Evolutionary conservation across 1,140 invertebrate species (phyloP).

Genomic region (Papilio glaucus): DNA sequence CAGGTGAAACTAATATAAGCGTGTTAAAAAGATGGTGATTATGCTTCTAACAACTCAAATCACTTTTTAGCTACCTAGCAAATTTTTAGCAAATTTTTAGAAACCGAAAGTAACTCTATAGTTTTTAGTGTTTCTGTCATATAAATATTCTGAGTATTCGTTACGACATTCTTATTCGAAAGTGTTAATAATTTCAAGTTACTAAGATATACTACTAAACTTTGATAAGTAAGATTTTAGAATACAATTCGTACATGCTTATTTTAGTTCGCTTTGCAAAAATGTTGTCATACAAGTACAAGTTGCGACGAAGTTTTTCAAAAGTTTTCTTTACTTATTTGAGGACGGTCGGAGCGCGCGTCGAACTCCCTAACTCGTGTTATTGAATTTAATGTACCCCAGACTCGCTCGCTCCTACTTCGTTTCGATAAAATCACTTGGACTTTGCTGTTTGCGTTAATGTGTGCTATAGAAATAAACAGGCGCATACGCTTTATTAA

Average conservation of each 20-base stretch:
- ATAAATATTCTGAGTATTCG: no score
- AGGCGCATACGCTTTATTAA: background rate
- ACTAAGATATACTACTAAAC: constrained; percentile 1
- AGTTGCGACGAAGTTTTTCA: constrained; percentile 74
- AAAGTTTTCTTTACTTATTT: constrained; percentile 82
- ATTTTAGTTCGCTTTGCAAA: constrained; percentile 66
- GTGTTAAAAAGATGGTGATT: no score
- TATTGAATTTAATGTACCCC: constrained; percentile 82
- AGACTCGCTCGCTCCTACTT: constrained; percentile 67
- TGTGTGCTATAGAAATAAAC: constrained; percentile 30
- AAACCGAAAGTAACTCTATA: no score
- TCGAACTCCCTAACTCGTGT: constrained; percentile 81
- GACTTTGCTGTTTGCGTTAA: constrained; percentile 45
- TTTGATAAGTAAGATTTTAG: constrained; percentile 14
- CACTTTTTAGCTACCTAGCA: no score
- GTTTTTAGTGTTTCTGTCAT: no score
- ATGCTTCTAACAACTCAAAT: no score
- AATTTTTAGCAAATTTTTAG: no score
- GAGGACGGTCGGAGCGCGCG: constrained; percentile 79
- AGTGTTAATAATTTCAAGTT: background rate
- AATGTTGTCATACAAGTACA: constrained; percentile 71
- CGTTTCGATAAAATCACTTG: constrained; percentile 73
- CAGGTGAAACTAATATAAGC: no score
- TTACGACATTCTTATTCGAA: background rate
- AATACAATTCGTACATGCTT: constrained; percentile 50